These are phyloP conservation scores for Fissipunctia ypsillon DNA, from an alignment of 2,888 invertebrate species.

Conservation along the genomic window DNA sequence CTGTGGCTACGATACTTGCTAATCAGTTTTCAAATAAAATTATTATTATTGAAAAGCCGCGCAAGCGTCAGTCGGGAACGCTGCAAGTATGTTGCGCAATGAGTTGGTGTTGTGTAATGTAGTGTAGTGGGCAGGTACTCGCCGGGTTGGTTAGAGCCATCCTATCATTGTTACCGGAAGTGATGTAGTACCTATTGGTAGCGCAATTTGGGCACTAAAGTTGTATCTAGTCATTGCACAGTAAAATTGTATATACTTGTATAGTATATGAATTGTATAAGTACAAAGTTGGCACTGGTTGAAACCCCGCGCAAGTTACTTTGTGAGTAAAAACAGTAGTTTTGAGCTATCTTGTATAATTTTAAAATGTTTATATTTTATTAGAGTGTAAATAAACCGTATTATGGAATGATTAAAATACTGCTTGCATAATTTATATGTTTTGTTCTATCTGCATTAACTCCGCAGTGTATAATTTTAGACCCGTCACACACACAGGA, in stretches of 20 bases:
- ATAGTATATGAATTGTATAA: conserved; percentile 51
- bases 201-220: conserved; percentile 50
- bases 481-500: too few relatives aligned
- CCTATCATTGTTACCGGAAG: background rate
- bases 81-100: conserved; percentile 16
- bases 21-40: background rate
- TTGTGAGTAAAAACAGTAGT: conserved; percentile 30
- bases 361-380: conserved; percentile 1
- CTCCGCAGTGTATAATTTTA: background rate
- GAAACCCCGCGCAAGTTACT: conserved; percentile 29
- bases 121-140: conserved; percentile 26
- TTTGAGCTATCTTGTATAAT: conserved; percentile 21
- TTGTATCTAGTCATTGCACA: conserved; percentile 74
- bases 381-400: conserved; percentile 22
- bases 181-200: conserved; percentile 13
- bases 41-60: background rate
- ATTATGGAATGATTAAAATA: conserved; percentile 46
- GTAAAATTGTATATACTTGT: conserved; percentile 59
- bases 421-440: conserved; percentile 25
- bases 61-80: background rate
- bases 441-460: background rate
- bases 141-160: conserved; percentile 19
- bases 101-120: background rate
- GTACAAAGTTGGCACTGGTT: conserved; percentile 61
- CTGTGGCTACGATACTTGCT: background rate